Base-by-base conservation (phyloP, 2,113 vertebrate genomes). In the Mustela nigripes region DNA sequence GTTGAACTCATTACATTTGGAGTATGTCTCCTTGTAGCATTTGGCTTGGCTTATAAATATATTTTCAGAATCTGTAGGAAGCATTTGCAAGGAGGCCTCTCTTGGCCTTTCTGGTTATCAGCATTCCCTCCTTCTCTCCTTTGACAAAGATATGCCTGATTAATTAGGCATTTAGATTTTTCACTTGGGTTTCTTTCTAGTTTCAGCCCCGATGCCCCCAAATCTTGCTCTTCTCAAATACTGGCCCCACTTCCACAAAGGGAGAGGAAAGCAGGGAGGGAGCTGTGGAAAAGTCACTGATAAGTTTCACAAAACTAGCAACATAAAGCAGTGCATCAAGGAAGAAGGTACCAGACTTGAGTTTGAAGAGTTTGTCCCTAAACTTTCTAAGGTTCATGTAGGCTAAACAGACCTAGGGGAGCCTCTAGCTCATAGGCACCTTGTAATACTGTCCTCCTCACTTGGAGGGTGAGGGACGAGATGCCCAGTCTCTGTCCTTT, bases 1-100 rank as follows among this genome's bases (percentile, higher is more conserved):
- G 76, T 56, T 97, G 98, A 98, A 98, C 98, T 79, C 98, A 98
- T 94, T 97, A 95, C 69, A 98, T 98, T 95, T 98, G 98, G 98
- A 98, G 98, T 16, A 73, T 98, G 73, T 98, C 98, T 97, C 97
- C 1, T 8, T 74, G 39, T 98, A 98, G 98, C 97, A 98, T 97
- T 97, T 98, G 69, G 87, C 95, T 53, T 98, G 97, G 98, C 96
- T 98, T 60, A 91, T 97, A 91, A 98, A 98, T 0, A 78, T 76
- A 11, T 56, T 98, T 50, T 98, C 97, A 93, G 95, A 60, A 89
- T 98, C 87, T 98, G 96, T 36, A 96, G 97, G 93, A 98, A 98
- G 97, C 97, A 45, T 83, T 84, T 62, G 36, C 12, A n/a, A 91
- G 82, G 71, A 95, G 58, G 10, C 45, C 15, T 71, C 16, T 14